Evolutionary conservation across 2,797 vertebrate genomes (phyloP), one percentile per base, ranked within the genome.

Genomic region (Rachycentron canadum): DNA sequence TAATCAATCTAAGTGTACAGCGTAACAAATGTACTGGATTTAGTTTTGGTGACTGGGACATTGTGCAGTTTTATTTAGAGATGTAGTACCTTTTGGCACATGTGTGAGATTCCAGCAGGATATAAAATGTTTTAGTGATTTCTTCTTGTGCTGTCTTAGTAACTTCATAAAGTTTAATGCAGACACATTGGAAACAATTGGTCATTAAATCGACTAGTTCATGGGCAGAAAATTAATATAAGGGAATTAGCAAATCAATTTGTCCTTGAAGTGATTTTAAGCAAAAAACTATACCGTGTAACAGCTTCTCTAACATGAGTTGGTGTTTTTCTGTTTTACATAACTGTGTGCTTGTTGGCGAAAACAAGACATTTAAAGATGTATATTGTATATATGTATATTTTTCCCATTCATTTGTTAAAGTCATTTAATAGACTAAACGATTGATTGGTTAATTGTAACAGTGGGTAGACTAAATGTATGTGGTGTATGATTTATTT

Each of bases 31-130:
- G 7, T 52, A 25, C 32, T 56, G 34, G n/a, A 40, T 58, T 64
- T 23, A 28, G 1, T 19, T 59, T 53, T 34, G 7, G 23, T 26
- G 45, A 30, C 16, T 1, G 34, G 66, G 45, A 56, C 30, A 32
- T 65, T 55, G 60, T 38, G 36, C 25, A 64, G 62, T 43, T 68
- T 65, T 23, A 62, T 45, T 38, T 69, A 21, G 32, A n/a, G 30
- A 56, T 1, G 3, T 4, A 16, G 6, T 17, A 49, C 14, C 5
- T 50, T 57, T 64, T 57, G 30, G 43, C 28, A 63, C 13, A 23
- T 53, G 23, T 3, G 14, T 5, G 12, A 11, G 11, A 56, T 25
- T 60, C 41, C 8, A 49, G 21, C 52, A 30, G 23, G 28, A 52
- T 47, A 47, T 28, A 7, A 61, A 71, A 40, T 3, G 3, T 59